phyloP scores from a whole-genome alignment of 2,888 invertebrate species.

The Eupithecia pulchellata region DNA sequence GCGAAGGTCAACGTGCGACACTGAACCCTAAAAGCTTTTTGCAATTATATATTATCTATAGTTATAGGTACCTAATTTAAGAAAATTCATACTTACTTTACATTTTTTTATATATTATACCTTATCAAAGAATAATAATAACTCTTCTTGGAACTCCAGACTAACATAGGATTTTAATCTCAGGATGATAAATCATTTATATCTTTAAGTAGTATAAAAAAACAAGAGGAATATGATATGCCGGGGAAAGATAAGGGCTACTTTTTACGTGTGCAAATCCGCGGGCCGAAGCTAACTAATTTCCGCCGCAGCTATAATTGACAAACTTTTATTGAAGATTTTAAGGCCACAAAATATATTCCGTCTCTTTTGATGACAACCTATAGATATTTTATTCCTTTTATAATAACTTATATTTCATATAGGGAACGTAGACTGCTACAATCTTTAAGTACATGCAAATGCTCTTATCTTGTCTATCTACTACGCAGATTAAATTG shows the following conservation, averaged over 20 bases:
- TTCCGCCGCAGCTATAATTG: too few relatives aligned
- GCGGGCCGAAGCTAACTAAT: background rate
- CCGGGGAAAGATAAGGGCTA: background rate
- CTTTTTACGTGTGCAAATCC: background rate
- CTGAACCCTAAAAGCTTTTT: background rate
- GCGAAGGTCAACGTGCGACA: conserved; percentile 2
- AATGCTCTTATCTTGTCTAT: conserved; percentile 1
- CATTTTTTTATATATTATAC: too few relatives aligned
- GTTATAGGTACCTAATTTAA: background rate
- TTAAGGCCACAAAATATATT: background rate
- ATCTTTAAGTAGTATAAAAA: too few relatives aligned
- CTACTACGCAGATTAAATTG: background rate
- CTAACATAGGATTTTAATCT: too few relatives aligned
- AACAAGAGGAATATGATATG: too few relatives aligned
- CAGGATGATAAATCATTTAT: too few relatives aligned
- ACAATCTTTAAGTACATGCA: background rate
- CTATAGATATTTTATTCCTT: background rate
- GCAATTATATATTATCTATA: background rate
- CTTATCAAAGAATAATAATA: too few relatives aligned
- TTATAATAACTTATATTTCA: background rate
- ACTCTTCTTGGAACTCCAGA: too few relatives aligned
- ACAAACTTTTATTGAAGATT: too few relatives aligned
- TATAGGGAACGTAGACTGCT: background rate
- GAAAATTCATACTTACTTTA: too few relatives aligned
- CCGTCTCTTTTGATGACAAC: background rate